phyloP scores from a whole-genome alignment of 2,888 invertebrate species.

The Parnassius orleans region DNA sequence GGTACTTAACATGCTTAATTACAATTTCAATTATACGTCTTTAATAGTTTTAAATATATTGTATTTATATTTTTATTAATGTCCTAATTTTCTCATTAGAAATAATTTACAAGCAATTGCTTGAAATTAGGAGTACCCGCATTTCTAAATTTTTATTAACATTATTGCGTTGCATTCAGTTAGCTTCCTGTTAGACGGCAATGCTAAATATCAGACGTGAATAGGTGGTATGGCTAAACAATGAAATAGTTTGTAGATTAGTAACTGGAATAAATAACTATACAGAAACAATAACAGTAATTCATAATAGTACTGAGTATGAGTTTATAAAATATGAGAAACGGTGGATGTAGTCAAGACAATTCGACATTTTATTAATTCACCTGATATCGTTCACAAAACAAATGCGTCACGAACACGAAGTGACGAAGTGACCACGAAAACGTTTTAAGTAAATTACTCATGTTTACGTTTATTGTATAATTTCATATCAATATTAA shows the following conservation, averaged over 20 bases:
- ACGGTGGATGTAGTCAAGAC: background rate
- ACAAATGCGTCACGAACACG: background rate
- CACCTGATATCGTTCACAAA: slow-evolving; percentile 7
- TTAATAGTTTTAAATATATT: too few species aligned
- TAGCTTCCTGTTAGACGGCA: background rate
- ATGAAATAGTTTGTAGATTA: slow-evolving; percentile 22
- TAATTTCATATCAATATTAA: background rate
- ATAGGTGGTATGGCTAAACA: slow-evolving; percentile 11
- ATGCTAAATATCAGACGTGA: background rate
- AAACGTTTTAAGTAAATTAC: slow-evolving; percentile 2
- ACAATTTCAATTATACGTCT: too few species aligned
- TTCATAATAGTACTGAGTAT: slow-evolving; percentile 14
- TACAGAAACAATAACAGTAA: slow-evolving; percentile 24
- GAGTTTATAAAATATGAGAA: slow-evolving; percentile 4
- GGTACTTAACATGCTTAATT: background rate
- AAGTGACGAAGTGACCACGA: background rate
- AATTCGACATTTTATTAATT: background rate
- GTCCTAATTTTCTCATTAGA: too few species aligned
- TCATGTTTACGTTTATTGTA: background rate
- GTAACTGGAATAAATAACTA: slow-evolving; percentile 19
- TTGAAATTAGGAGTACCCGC: background rate
- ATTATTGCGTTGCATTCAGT: background rate
- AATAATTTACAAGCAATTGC: too few species aligned
- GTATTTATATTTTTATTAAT: too few species aligned
- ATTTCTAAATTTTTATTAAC: background rate